Evolutionary conservation across 1,140 invertebrate genomes (phyloP).

Genomic region (Rhagoletis pomonella): DNA sequence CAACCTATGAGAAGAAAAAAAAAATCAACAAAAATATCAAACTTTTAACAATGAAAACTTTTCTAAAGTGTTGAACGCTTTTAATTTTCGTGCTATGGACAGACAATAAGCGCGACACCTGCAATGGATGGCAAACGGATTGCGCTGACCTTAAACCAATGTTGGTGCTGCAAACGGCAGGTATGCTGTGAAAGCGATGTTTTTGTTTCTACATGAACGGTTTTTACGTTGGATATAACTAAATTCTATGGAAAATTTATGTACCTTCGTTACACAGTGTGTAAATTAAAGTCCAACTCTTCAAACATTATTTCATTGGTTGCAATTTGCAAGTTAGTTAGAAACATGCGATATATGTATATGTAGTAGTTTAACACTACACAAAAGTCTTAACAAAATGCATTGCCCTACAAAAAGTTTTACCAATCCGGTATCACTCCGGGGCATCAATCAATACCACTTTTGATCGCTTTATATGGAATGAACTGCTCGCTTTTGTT

Average conservation of each 20-base stretch:
- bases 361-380: no score
- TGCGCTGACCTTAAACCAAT: background rate
- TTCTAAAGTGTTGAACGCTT: constrained; percentile 40
- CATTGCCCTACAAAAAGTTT: no score
- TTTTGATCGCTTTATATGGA: no score
- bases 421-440: no score
- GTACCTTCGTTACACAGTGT: no score
- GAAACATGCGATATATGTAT: no score
- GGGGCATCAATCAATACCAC: no score
- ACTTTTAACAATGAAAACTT: constrained; percentile 48
- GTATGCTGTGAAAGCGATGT: background rate
- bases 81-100: constrained; percentile 12
- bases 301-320: no score
- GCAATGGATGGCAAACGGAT: background rate
- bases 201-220: background rate
- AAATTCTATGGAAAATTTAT: constrained; percentile 14
- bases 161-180: background rate
- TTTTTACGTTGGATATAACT: background rate
- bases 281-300: no score
- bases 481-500: no score
- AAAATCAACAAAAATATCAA: background rate
- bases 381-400: no score
- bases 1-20: background rate
- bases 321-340: no score
- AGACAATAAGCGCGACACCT: constrained; percentile 31